Evolutionary conservation across 2,888 invertebrate genomes (phyloP).

Genomic region (Agrochola macilenta): DNA sequence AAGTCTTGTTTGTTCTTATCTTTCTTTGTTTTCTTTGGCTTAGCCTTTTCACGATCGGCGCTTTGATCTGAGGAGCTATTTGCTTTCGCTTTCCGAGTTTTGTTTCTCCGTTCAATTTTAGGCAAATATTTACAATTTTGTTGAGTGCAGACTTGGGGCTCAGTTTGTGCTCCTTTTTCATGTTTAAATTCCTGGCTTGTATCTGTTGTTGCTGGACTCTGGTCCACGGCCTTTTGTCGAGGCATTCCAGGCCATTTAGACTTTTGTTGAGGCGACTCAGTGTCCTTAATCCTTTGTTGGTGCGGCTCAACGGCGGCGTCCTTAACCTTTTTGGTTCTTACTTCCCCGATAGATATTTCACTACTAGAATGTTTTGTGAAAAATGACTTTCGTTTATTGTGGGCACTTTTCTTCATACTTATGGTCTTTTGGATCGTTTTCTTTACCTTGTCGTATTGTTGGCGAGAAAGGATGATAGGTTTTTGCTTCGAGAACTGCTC

Average conservation of each 20-base stretch:
- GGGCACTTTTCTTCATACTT: conserved; percentile 56
- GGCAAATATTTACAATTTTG: neutral
- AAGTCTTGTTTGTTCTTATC: neutral
- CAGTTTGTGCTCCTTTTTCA: conserved; percentile 67
- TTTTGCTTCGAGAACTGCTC: conserved; percentile 77
- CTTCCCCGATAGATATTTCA: conserved; percentile 73
- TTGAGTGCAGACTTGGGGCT: conserved; percentile 10
- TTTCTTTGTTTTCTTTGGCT: conserved; percentile 10
- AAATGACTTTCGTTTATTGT: conserved; percentile 50
- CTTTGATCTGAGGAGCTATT: neutral
- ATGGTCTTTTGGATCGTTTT: conserved; percentile 75
- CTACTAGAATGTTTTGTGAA: conserved; percentile 13
- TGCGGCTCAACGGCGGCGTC: neutral
- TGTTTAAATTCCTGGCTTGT: conserved; percentile 14
- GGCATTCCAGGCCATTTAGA: too few species aligned
- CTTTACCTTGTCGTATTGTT: conserved; percentile 83
- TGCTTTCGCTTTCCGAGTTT: neutral
- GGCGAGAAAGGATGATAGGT: conserved; percentile 77
- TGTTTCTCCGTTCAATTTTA: conserved; percentile 5
- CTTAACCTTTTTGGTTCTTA: conserved; percentile 67
- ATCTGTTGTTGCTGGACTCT: neutral
- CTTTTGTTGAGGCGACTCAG: conserved; percentile 28
- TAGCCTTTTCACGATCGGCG: neutral
- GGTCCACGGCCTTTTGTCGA: neutral
- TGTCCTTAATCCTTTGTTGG: conserved; percentile 43